These are phyloP conservation scores for Ceramica pisi DNA, from an alignment of 2,888 invertebrate genomes.

Conservation along the genomic window DNA sequence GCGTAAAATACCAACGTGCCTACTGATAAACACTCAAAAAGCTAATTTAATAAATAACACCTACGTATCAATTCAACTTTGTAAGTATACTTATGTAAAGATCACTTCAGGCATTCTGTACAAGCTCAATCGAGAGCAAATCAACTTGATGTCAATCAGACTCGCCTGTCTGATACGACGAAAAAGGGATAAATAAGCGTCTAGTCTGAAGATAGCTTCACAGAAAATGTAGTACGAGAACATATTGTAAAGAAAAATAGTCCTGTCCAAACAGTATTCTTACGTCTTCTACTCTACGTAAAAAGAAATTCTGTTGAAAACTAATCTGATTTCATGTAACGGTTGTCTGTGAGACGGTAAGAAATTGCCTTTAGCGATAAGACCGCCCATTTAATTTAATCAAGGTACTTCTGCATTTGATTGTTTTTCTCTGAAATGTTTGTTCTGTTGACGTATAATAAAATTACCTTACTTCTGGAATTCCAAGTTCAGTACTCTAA, in stretches of 20 bases:
- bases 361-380: background rate
- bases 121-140: conserved; percentile 43
- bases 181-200: conserved; percentile 52
- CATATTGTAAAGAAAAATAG: conserved; percentile 14
- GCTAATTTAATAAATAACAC: background rate
- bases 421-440: background rate
- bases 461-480: no score
- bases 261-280: conserved; percentile 22
- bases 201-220: conserved; percentile 29
- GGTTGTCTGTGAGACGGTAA: background rate
- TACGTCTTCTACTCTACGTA: background rate
- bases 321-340: conserved; percentile 21
- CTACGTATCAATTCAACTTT: background rate
- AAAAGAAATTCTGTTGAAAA: conserved; percentile 18
- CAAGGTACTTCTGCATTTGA: background rate
- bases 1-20: background rate
- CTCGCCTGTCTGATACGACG: conserved; percentile 47
- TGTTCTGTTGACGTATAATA: background rate
- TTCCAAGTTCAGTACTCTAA: no score
- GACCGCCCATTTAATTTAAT: background rate
- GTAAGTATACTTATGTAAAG: conserved; percentile 14
- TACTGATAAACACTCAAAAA: background rate
- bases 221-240: conserved; percentile 7
- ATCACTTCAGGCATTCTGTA: conserved; percentile 35
- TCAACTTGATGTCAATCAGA: conserved; percentile 56